phyloP scores from a whole-genome alignment of 2,113 vertebrate species.

The Salvelinus sp. region DNA sequence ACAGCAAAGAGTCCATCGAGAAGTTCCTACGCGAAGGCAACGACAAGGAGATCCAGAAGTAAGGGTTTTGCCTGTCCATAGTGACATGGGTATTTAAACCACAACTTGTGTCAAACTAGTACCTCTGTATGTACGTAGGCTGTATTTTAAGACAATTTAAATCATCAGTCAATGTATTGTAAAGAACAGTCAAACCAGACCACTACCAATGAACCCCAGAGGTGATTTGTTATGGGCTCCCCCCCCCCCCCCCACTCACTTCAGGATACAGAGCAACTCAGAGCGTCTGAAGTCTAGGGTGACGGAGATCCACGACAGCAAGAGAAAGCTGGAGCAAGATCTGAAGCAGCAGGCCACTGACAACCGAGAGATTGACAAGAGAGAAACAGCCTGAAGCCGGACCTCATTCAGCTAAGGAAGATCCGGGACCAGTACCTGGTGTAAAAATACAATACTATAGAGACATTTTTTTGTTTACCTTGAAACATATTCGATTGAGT shows the following conservation, averaged over 20 bases:
- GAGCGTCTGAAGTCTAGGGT: conserved; percentile 93
- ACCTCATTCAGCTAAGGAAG: conserved; percentile 93
- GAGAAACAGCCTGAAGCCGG: conserved; percentile 93
- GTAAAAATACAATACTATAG: conserved; percentile 61
- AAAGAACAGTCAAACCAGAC: too few relatives aligned
- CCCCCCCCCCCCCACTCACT: neutral
- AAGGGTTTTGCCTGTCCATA: neutral
- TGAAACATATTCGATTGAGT: too few relatives aligned
- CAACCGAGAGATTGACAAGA: conserved; percentile 91
- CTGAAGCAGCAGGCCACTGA: conserved; percentile 89
- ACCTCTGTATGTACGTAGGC: neutral
- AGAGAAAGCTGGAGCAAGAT: conserved; percentile 89
- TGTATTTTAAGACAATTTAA: neutral
- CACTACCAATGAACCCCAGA: too few relatives aligned
- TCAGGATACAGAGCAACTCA: conserved; percentile 90
- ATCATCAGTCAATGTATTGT: too few relatives aligned
- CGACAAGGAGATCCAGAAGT: conserved; percentile 7
- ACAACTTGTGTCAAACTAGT: neutral
- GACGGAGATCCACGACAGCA: conserved; percentile 95
- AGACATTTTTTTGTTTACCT: too few relatives aligned
- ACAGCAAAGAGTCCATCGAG: conserved; percentile 98
- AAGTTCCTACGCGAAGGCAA: conserved; percentile 91
- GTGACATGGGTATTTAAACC: neutral
- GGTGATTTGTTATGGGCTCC: too few relatives aligned
- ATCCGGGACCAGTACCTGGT: conserved; percentile 96